Evolutionary conservation across 2,797 vertebrate species (phyloP).

Genomic region (Rhincodon typus): DNA sequence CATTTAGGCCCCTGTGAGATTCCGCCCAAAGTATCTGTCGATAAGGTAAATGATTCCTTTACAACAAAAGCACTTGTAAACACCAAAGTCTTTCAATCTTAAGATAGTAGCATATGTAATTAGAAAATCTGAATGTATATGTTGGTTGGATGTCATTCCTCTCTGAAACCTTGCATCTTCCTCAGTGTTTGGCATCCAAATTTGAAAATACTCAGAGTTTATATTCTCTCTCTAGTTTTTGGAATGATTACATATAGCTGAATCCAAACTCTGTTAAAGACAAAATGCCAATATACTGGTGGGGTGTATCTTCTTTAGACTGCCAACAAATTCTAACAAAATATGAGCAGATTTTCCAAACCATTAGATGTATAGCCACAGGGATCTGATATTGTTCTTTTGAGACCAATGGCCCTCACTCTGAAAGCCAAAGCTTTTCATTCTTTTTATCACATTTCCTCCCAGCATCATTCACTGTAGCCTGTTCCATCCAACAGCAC

Average conservation of each 20-base stretch:
- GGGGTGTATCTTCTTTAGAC: conserved; percentile 6
- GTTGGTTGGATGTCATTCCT: background rate
- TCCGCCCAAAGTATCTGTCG: background rate
- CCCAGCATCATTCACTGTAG: background rate
- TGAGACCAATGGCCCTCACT: background rate
- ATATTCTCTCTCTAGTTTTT: background rate
- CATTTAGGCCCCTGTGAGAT: too few species aligned
- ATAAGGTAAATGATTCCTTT: background rate
- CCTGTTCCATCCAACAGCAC: background rate
- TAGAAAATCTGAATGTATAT: background rate
- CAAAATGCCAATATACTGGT: conserved; percentile 29
- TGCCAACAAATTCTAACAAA: conserved; percentile 21
- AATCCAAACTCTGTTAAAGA: conserved; percentile 25
- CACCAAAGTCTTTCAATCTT: background rate
- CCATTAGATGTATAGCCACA: background rate
- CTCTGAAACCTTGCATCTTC: background rate
- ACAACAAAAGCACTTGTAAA: background rate
- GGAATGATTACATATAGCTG: background rate
- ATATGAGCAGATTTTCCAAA: conserved; percentile 26
- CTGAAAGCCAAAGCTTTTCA: background rate
- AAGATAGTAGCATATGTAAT: background rate
- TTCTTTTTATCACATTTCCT: too few species aligned
- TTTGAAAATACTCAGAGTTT: conserved; percentile 10
- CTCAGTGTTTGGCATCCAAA: background rate
- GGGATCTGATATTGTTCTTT: background rate